A percentile compares a stretch with the other conserved stretches of the same genome.
Conservation (phyloP, 2,797 vertebrate species). For the Limnodromus scolopaceus region DNA sequence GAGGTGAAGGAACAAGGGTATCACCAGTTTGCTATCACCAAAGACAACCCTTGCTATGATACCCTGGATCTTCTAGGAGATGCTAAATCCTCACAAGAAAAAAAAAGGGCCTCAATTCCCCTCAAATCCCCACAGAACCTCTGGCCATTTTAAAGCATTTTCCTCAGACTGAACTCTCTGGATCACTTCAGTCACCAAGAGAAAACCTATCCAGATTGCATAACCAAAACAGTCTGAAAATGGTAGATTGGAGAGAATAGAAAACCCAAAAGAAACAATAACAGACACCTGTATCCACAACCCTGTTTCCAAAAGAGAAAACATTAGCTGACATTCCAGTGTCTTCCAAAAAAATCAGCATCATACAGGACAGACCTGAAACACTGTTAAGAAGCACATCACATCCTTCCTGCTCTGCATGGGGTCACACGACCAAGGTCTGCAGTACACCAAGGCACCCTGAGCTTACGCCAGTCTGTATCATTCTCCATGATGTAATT, state of each 20-base stretch:
- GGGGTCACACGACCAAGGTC: background rate
- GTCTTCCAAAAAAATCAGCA: background rate
- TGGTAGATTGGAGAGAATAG: accelerated
- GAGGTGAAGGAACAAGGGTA: background rate
- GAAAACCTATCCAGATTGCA: background rate
- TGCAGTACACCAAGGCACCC: background rate
- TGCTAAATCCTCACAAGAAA: background rate
- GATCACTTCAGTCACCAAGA: background rate
- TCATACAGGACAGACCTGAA: background rate
- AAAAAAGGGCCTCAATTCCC: background rate
- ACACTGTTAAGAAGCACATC: background rate
- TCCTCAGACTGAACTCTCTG: background rate
- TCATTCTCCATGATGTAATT: accelerated
- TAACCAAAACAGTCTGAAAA: background rate
- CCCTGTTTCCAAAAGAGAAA: background rate
- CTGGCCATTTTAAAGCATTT: background rate
- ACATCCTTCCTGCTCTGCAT: background rate
- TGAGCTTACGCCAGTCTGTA: background rate
- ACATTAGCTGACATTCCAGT: background rate
- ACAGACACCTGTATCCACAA: background rate
- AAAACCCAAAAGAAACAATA: background rate
- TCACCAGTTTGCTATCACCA: background rate
- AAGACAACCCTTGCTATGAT: background rate
- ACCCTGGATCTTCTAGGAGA: background rate
- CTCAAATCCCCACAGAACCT: background rate